Evolutionary conservation across 2,888 invertebrate species (phyloP).

Genomic region (Cosmia pyralina): DNA sequence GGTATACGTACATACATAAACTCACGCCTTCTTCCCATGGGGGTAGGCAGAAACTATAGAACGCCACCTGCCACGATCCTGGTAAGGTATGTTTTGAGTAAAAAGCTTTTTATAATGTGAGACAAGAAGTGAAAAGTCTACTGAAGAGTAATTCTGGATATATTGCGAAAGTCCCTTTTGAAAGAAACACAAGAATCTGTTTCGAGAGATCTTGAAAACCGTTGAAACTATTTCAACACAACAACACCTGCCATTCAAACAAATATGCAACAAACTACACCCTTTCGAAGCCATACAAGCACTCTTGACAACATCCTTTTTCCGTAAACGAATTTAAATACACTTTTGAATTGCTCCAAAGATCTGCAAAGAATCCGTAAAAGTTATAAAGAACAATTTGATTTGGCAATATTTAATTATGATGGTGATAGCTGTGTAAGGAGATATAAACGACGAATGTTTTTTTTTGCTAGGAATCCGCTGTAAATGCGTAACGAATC

Average conservation of each 20-base stretch:
- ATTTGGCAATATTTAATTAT: conserved; percentile 10
- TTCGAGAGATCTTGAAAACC: neutral
- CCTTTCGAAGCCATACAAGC: neutral
- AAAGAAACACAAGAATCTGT: neutral
- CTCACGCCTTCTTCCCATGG: too few relatives aligned
- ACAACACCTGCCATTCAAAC: neutral
- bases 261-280: neutral
- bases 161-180: neutral
- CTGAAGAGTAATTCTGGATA: neutral
- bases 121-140: neutral
- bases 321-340: neutral
- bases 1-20: too few relatives aligned
- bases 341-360: neutral
- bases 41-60: too few relatives aligned
- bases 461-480: conserved; percentile 1
- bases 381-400: conserved; percentile 3
- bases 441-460: neutral
- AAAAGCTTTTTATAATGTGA: neutral
- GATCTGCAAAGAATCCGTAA: neutral
- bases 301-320: neutral
- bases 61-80: too few relatives aligned
- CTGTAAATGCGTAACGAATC: conserved; percentile 20
- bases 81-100: neutral
- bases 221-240: neutral
- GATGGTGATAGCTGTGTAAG: conserved; percentile 8